These are phyloP conservation scores for Sebastolobus altivelis DNA, from an alignment of 2,797 vertebrate genomes.

Conservation along the genomic window DNA sequence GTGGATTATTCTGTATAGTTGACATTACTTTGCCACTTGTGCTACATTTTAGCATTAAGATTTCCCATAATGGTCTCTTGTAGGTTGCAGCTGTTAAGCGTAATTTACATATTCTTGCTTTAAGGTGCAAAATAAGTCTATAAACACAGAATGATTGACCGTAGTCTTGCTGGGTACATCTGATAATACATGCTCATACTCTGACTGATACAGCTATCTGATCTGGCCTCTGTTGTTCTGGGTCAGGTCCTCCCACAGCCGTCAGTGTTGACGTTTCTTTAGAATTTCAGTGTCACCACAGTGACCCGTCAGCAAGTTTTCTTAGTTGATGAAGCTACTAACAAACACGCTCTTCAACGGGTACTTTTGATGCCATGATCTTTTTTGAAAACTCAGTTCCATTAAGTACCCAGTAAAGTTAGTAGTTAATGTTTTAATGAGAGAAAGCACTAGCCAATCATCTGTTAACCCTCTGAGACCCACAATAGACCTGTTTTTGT, in stretches of 20 bases:
- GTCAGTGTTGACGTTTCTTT: neutral
- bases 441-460: too few relatives aligned
- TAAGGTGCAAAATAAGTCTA: neutral
- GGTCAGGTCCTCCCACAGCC: slow-evolving; percentile 16
- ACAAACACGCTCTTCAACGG: neutral
- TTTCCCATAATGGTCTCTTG: neutral
- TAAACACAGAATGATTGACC: neutral
- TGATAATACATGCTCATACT: neutral
- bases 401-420: too few relatives aligned
- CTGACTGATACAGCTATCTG: neutral
- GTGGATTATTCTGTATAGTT: neutral
- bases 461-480: too few relatives aligned
- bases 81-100: neutral
- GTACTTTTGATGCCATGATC: neutral
- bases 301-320: slow-evolving; percentile 3
- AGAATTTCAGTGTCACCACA: neutral
- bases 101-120: neutral
- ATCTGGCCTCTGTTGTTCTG: slow-evolving; percentile 36
- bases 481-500: too few relatives aligned
- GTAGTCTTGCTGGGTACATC: neutral
- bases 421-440: too few relatives aligned
- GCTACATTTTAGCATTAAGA: neutral
- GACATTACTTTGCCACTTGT: neutral
- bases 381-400: neutral
- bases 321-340: neutral